Evolutionary conservation across 2,888 invertebrate species (phyloP).

Genomic region (Callyntrura guangdongensis): DNA sequence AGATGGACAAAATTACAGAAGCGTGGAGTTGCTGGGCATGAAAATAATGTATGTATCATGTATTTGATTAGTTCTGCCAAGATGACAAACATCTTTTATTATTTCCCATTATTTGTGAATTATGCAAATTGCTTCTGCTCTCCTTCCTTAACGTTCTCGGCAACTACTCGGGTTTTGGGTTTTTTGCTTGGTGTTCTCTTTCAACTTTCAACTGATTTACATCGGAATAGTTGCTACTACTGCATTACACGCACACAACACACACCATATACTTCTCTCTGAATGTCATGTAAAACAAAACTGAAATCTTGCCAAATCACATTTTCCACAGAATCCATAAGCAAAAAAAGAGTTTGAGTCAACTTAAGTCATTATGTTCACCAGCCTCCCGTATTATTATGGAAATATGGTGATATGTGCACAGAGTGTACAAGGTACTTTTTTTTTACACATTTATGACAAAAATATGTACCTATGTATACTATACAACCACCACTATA

Average conservation of each 20-base stretch:
- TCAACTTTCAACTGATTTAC: background rate
- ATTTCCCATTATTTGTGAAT: slow-evolving; percentile 42
- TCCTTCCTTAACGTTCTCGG: slow-evolving; percentile 11
- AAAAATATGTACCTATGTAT: no score
- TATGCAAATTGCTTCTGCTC: slow-evolving; percentile 57
- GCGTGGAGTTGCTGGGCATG: background rate
- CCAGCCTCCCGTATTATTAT: background rate
- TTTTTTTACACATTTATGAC: background rate
- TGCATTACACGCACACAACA: no score
- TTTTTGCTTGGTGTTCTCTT: slow-evolving; percentile 15
- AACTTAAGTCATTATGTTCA: background rate
- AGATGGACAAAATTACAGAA: background rate
- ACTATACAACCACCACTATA: no score
- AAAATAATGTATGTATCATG: slow-evolving; percentile 28
- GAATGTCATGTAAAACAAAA: slow-evolving; percentile 30
- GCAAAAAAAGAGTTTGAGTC: slow-evolving; percentile 1
- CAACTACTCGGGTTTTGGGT: no score
- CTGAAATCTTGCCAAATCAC: slow-evolving; percentile 57
- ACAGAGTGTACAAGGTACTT: slow-evolving; percentile 17
- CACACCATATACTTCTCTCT: background rate
- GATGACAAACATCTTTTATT: slow-evolving; percentile 66
- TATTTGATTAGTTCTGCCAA: slow-evolving; percentile 70
- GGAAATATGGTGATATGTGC: background rate
- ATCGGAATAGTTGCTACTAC: slow-evolving; percentile 45
- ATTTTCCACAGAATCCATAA: slow-evolving; percentile 21